Conservation (phyloP, 2,888 invertebrate species). For the Tetanocera ferruginea region DNA sequence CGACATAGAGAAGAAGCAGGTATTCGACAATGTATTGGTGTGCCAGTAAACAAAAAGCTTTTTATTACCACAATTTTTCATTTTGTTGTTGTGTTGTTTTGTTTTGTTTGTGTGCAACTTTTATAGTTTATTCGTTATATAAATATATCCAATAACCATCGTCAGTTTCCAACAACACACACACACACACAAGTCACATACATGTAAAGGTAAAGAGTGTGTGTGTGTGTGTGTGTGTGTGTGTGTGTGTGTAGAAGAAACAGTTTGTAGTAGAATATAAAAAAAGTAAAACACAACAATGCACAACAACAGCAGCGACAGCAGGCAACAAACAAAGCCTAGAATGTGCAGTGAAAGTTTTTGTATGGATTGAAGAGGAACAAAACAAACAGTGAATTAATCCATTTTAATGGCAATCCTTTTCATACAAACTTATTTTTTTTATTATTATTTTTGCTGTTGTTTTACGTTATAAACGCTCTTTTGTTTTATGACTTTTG, state of each 20-base stretch:
- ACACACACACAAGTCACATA: too few relatives aligned
- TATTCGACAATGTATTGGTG: too few relatives aligned
- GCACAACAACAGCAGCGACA: not conserved
- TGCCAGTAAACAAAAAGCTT: too few relatives aligned
- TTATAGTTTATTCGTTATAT: too few relatives aligned
- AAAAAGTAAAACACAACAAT: not conserved
- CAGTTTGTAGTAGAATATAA: not conserved
- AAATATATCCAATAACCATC: too few relatives aligned
- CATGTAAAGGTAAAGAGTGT: not conserved
- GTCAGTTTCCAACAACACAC: too few relatives aligned
- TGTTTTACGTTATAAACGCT: not conserved
- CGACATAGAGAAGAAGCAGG: too few relatives aligned
- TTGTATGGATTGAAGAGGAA: not conserved
- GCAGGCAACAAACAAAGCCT: not conserved
- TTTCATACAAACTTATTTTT: not conserved
- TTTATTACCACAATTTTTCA: too few relatives aligned
- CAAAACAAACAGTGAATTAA: conserved; percentile 17
- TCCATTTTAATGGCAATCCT: conserved; percentile 17
- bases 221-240: not conserved
- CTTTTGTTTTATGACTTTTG: not conserved
- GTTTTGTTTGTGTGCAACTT: too few relatives aligned
- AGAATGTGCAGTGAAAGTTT: not conserved
- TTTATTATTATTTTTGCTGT: conserved; percentile 4
- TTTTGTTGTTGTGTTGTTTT: too few relatives aligned
- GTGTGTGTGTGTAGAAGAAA: not conserved